These are phyloP conservation scores for Polymixis flavicincta DNA, from an alignment of 2,888 invertebrate genomes.

Conservation along the genomic window DNA sequence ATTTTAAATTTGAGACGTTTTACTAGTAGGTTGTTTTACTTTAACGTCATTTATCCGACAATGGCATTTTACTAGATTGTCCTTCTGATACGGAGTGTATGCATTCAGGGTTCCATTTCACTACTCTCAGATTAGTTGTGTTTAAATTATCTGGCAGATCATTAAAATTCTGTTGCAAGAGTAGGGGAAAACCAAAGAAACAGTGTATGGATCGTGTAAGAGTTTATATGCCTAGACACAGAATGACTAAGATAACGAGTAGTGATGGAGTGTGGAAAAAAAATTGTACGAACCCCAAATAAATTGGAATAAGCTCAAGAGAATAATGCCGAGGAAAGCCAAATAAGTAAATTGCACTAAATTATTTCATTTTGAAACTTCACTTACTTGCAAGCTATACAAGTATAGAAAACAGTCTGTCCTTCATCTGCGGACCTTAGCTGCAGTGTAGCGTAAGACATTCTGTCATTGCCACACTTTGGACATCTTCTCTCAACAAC, in stretches of 20 bases:
- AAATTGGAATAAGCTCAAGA: not conserved
- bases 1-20: too few relatives aligned
- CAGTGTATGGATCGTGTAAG: too few relatives aligned
- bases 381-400: constrained; percentile 96
- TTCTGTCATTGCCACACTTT: constrained; percentile 96
- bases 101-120: not conserved
- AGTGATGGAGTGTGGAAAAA: too few relatives aligned
- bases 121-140: not conserved
- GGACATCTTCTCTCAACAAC: constrained; percentile 95
- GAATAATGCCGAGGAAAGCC: not conserved
- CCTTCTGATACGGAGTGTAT: too few relatives aligned
- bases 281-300: too few relatives aligned
- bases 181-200: not conserved
- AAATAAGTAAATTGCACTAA: not conserved
- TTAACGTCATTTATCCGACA: too few relatives aligned
- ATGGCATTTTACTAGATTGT: too few relatives aligned
- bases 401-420: constrained; percentile 99
- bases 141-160: not conserved
- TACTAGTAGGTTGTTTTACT: too few relatives aligned
- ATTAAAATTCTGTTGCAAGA: not conserved
- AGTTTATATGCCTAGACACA: too few relatives aligned
- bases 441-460: constrained; percentile 99
- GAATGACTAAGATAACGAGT: too few relatives aligned
- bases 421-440: constrained; percentile 99
- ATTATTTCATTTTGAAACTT: not conserved